phyloP scores from a whole-genome alignment of 2,888 invertebrate genomes.

The Diploptera punctata region DNA sequence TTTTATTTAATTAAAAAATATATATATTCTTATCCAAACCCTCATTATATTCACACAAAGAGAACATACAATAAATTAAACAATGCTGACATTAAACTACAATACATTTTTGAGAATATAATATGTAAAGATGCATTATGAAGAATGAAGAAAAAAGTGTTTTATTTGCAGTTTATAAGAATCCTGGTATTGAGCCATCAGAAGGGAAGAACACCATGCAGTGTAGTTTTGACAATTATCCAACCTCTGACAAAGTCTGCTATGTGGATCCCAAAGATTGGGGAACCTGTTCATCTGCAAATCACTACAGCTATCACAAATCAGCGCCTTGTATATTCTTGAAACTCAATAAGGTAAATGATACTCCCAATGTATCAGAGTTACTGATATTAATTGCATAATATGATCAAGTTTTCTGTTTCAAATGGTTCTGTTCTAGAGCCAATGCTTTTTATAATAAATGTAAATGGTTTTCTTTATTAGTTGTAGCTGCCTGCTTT shows the following conservation, averaged over 20 bases:
- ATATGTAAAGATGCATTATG: background rate
- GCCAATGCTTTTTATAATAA: no score
- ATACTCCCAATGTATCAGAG: background rate
- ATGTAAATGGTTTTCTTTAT: no score
- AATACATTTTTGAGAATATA: background rate
- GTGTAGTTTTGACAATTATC: constrained; percentile 68
- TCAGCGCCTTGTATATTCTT: constrained; percentile 95
- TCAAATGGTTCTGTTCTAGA: no score
- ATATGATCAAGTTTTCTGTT: no score
- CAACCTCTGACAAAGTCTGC: constrained; percentile 82
- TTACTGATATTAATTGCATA: background rate
- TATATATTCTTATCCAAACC: no score
- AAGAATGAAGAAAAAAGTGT: background rate
- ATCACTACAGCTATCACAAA: constrained; percentile 85
- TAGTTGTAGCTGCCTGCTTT: no score
- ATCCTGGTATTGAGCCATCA: constrained; percentile 47
- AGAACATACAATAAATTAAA: no score
- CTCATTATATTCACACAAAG: no score
- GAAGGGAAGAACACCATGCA: constrained; percentile 64
- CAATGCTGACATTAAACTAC: no score
- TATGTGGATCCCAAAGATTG: constrained; percentile 76
- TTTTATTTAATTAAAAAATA: no score
- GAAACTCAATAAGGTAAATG: constrained; percentile 90
- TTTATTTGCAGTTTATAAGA: constrained; percentile 52
- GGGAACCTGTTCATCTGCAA: constrained; percentile 75